Percentiles rank a stretch among this genome's conserved stretches.
These are phyloP conservation scores for Podarcis siculus DNA, from an alignment of 2,797 vertebrate genomes.

Conservation along the genomic window DNA sequence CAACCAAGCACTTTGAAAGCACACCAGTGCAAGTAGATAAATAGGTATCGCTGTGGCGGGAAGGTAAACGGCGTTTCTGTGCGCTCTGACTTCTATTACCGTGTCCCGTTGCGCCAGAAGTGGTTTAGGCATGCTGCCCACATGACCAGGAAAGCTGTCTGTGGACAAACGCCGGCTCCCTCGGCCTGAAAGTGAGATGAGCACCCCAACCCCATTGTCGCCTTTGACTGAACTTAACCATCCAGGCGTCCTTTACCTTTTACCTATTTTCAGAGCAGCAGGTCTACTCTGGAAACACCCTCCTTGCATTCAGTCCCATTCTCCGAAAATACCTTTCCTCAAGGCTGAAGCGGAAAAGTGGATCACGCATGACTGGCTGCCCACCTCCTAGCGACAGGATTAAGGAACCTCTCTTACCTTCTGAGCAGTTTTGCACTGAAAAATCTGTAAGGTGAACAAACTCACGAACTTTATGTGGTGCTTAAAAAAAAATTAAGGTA, in stretches of 20 bases:
- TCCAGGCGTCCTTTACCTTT: too few relatives aligned
- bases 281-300: neutral
- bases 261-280: neutral
- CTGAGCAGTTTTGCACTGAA: neutral
- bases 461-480: neutral
- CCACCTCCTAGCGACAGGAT: neutral
- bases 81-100: accelerated
- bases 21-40: too few relatives aligned
- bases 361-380: neutral
- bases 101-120: too few relatives aligned
- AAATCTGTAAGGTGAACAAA: neutral
- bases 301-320: neutral
- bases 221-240: too few relatives aligned
- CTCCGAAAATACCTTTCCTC: neutral
- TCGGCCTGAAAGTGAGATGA: too few relatives aligned
- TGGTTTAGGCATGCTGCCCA: too few relatives aligned
- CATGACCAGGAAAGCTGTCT: too few relatives aligned
- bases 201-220: too few relatives aligned
- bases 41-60: too few relatives aligned
- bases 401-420: neutral
- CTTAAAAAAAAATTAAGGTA: neutral
- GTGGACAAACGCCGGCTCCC: too few relatives aligned
- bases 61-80: too few relatives aligned
- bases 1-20: too few relatives aligned
- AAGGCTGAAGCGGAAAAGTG: neutral